Conservation (phyloP, 2,797 vertebrate genomes). For the Kryptolebias ocellatus region DNA sequence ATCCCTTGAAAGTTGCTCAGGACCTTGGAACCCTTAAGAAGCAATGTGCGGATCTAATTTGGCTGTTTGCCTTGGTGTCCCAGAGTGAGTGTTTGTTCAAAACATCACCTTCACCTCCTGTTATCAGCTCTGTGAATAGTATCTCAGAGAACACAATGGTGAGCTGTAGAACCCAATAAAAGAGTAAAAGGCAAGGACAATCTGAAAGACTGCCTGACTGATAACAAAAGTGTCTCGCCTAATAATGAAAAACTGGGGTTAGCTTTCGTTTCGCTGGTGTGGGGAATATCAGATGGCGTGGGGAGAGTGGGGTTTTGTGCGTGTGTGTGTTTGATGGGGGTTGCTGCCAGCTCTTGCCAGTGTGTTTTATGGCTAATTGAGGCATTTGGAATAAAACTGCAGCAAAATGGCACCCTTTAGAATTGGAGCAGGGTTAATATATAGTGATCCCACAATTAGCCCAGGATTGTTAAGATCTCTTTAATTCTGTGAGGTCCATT, state of each 20-base stretch:
- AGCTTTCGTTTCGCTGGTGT: conserved; percentile 63
- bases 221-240: conserved; percentile 82
- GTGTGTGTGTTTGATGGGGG: conserved; percentile 16
- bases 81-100: conserved; percentile 69
- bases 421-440: conserved; percentile 85
- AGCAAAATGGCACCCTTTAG: conserved; percentile 84
- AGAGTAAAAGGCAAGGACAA: conserved; percentile 78
- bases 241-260: conserved; percentile 81
- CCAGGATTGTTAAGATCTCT: conserved; percentile 87
- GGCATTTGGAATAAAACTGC: conserved; percentile 84
- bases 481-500: conserved; percentile 91
- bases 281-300: conserved; percentile 34
- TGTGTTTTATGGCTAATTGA: conserved; percentile 87
- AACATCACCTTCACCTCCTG: conserved; percentile 67
- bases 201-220: conserved; percentile 81
- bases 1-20: conserved; percentile 55
- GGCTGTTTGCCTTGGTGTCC: conserved; percentile 62
- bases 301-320: conserved; percentile 28
- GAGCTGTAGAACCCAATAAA: conserved; percentile 83
- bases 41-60: conserved; percentile 75
- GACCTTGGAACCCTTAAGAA: conserved; percentile 56
- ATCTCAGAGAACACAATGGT: conserved; percentile 82
- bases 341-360: conserved; percentile 74
- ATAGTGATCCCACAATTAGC: conserved; percentile 90
- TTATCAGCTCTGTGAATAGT: conserved; percentile 85